These are phyloP conservation scores for Sebastes diaconus DNA, from an alignment of 2,797 vertebrate species.

Conservation along the genomic window DNA sequence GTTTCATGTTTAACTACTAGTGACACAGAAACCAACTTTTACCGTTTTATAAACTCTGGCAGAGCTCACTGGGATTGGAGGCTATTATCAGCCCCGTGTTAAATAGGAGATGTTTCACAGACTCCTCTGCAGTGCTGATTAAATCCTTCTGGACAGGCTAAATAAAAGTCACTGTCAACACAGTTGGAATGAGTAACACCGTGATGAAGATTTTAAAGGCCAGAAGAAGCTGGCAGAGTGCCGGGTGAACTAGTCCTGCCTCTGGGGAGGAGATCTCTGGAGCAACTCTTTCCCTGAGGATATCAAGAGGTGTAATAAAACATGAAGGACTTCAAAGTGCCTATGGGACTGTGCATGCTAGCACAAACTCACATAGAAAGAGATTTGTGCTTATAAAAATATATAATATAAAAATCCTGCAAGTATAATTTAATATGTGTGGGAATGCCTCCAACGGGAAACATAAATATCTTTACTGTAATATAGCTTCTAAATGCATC, in stretches of 20 bases:
- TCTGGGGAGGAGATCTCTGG: neutral
- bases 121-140: neutral
- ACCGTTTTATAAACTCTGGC: neutral
- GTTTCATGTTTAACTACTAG: neutral
- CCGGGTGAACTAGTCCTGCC: neutral
- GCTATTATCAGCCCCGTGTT: neutral
- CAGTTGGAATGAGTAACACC: slow-evolving; percentile 16
- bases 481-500: neutral
- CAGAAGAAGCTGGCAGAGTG: slow-evolving; percentile 18
- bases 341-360: neutral
- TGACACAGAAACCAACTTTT: neutral
- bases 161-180: slow-evolving; percentile 32
- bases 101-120: slow-evolving; percentile 6
- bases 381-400: neutral
- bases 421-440: neutral
- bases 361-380: neutral
- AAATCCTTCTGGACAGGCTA: slow-evolving; percentile 1
- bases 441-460: neutral
- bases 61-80: neutral
- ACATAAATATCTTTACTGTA: neutral
- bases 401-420: neutral
- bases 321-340: neutral
- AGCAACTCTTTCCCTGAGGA: neutral
- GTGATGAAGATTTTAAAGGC: slow-evolving; percentile 26
- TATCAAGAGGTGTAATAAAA: slow-evolving; percentile 11